Evolutionary conservation across 2,888 invertebrate genomes (phyloP).

Genomic region (Parnassius mnemosyne): DNA sequence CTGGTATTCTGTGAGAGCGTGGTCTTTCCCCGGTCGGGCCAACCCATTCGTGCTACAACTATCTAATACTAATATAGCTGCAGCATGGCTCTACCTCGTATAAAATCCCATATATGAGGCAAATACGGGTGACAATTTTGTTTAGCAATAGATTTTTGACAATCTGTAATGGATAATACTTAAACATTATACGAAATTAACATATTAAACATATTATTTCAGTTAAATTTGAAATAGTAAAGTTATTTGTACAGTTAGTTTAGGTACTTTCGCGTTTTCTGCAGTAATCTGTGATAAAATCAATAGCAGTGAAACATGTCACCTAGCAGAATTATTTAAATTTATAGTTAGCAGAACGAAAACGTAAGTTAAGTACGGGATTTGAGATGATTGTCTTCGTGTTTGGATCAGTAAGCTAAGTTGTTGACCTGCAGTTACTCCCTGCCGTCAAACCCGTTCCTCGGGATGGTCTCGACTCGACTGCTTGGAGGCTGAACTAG

Average conservation of each 20-base stretch:
- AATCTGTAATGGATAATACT: too few relatives aligned
- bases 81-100: too few relatives aligned
- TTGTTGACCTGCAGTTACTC: conserved; percentile 67
- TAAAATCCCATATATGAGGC: too few relatives aligned
- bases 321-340: neutral
- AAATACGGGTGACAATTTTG: too few relatives aligned
- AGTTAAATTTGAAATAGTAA: too few relatives aligned
- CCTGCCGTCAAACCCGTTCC: conserved; percentile 69
- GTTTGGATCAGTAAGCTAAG: conserved; percentile 66
- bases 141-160: too few relatives aligned
- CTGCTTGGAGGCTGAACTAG: conserved; percentile 21
- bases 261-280: neutral
- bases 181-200: too few relatives aligned
- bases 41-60: too few relatives aligned
- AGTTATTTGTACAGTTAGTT: neutral
- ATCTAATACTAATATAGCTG: too few relatives aligned
- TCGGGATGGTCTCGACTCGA: conserved; percentile 41
- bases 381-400: conserved; percentile 68
- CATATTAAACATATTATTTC: too few relatives aligned
- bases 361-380: conserved; percentile 45
- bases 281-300: conserved; percentile 1
- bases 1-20: too few relatives aligned
- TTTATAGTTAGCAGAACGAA: conserved; percentile 2
- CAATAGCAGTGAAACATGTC: conserved; percentile 5
- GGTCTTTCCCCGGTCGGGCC: too few relatives aligned